Evolutionary conservation across 2,797 vertebrate genomes (phyloP).

Genomic region (Picus viridis): DNA sequence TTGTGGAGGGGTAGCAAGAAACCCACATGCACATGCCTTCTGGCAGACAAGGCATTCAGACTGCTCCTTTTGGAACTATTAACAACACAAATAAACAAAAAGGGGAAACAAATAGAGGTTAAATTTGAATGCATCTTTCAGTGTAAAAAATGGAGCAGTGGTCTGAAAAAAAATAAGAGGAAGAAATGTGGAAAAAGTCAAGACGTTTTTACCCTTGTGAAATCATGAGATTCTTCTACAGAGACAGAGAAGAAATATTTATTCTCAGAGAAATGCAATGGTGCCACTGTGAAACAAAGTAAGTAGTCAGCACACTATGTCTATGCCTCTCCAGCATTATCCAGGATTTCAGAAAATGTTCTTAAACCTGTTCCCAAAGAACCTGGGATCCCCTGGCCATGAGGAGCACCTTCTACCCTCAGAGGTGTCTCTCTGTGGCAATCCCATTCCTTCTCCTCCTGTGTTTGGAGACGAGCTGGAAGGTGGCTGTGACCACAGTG

Average conservation of each 20-base stretch:
- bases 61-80: background rate
- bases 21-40: accelerated
- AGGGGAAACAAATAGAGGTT: background rate
- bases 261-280: background rate
- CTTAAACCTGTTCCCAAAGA: background rate
- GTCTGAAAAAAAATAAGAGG: background rate
- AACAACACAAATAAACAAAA: background rate
- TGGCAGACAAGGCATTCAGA: background rate
- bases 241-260: background rate
- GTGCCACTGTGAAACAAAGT: background rate
- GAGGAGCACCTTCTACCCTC: background rate
- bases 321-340: background rate
- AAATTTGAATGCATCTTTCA: background rate
- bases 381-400: accelerated
- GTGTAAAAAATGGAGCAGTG: background rate
- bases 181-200: background rate
- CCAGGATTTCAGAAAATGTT: background rate
- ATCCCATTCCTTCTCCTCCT: background rate
- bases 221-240: background rate
- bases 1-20: background rate
- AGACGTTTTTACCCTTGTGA: background rate
- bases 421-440: background rate
- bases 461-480: background rate
- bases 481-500: background rate
- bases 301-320: background rate